Conservation (phyloP, 2,888 invertebrate genomes). For the Pachliopta kotzebuea region DNA sequence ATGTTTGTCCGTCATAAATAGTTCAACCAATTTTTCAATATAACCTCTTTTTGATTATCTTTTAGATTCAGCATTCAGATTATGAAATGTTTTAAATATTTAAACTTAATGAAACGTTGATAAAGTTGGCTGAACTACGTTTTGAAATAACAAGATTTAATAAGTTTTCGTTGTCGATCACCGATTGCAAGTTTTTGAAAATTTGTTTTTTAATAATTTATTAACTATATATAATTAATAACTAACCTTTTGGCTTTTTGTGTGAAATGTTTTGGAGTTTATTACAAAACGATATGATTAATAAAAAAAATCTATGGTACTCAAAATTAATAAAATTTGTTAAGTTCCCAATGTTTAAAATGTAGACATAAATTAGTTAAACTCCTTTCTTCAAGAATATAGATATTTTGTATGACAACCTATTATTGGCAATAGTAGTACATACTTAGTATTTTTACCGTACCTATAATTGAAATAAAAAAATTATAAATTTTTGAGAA, state of each 20-base stretch:
- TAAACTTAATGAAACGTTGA: slow-evolving; percentile 24
- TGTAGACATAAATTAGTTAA: no score
- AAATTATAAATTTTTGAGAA: no score
- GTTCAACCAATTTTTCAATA: slow-evolving; percentile 52
- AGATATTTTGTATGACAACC: no score
- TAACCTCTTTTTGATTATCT: not conserved
- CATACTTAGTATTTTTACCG: no score
- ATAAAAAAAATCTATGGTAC: not conserved
- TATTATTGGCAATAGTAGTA: no score
- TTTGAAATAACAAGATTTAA: slow-evolving; percentile 48
- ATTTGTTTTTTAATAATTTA: slow-evolving; percentile 18
- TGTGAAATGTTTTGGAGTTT: slow-evolving; percentile 36
- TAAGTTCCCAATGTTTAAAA: no score
- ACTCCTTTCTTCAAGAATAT: no score
- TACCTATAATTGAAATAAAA: no score
- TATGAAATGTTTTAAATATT: no score
- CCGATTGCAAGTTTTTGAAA: slow-evolving; percentile 27
- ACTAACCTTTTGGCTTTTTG: slow-evolving; percentile 12
- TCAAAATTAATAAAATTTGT: no score
- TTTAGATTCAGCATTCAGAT: no score
- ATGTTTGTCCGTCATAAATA: slow-evolving; percentile 34
- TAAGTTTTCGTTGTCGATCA: slow-evolving; percentile 30
- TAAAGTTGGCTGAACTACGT: slow-evolving; percentile 59
- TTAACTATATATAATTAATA: no score
- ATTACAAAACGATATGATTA: not conserved